These are phyloP conservation scores for Globodera ellingtonae DNA, from an alignment of 1,140 invertebrate species.

Conservation along the genomic window DNA sequence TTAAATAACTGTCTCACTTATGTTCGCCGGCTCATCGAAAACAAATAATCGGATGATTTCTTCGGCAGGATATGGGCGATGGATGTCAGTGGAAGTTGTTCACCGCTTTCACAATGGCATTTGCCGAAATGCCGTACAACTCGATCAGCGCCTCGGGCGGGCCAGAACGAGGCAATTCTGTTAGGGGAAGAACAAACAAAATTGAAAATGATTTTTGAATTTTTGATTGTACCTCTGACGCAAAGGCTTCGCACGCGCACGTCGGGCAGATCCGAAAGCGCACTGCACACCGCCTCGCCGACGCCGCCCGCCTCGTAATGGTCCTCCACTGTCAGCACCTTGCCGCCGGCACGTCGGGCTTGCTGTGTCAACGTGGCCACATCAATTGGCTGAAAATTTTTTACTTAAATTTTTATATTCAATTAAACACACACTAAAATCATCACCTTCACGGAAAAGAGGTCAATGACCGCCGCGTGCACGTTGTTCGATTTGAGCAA, in stretches of 20 bases:
- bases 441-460: slow-evolving; percentile 73
- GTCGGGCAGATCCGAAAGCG: slow-evolving; percentile 74
- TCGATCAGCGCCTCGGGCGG: slow-evolving; percentile 81
- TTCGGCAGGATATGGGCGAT: neutral
- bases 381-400: slow-evolving; percentile 76
- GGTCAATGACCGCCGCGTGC: slow-evolving; percentile 56
- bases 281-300: slow-evolving; percentile 87
- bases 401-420: neutral
- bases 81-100: slow-evolving; percentile 28
- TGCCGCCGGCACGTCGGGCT: slow-evolving; percentile 79
- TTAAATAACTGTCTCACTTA: no score
- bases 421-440: neutral
- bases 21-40: no score
- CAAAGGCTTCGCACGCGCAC: slow-evolving; percentile 82
- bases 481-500: slow-evolving; percentile 73
- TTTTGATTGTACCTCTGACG: slow-evolving; percentile 69
- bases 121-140: slow-evolving; percentile 83
- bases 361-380: slow-evolving; percentile 76
- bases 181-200: neutral
- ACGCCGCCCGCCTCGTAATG: slow-evolving; percentile 92
- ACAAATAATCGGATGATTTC: no score
- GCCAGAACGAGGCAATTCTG: slow-evolving; percentile 84
- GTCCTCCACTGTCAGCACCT: slow-evolving; percentile 90
- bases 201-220: neutral
- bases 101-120: slow-evolving; percentile 73